Evolutionary conservation across 2,113 vertebrate species (phyloP).

Genomic region (Nibea coibor): DNA sequence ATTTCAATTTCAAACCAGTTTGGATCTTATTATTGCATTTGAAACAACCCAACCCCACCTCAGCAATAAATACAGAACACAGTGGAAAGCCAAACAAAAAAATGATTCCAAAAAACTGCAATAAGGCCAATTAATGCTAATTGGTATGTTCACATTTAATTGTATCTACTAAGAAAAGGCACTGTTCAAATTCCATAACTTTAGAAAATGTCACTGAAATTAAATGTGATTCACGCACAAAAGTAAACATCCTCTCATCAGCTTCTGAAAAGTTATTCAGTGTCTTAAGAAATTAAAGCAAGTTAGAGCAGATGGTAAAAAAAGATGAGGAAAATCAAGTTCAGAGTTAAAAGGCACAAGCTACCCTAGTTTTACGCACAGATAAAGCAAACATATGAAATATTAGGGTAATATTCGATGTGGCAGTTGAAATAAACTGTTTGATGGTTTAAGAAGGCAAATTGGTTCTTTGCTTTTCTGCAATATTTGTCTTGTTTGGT

Average conservation of each 20-base stretch:
- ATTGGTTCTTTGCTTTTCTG: conserved; percentile 1
- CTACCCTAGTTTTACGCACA: conserved; percentile 8
- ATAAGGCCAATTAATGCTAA: conserved; percentile 41
- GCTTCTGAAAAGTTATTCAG: not conserved
- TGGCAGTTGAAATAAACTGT: conserved; percentile 4
- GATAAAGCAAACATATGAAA: not conserved
- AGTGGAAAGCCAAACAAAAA: conserved; percentile 8
- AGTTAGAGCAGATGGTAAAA: not conserved
- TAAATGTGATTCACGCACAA: conserved; percentile 21
- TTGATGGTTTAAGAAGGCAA: conserved; percentile 26
- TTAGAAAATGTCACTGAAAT: conserved; percentile 30
- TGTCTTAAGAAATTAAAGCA: conserved; percentile 20
- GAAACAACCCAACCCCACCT: conserved; percentile 29
- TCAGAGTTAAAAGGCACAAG: conserved; percentile 64
- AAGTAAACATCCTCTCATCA: conserved; percentile 26
- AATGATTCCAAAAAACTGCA: not conserved
- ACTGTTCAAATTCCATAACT: conserved; percentile 54
- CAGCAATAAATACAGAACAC: conserved; percentile 18
- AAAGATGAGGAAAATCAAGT: not conserved
- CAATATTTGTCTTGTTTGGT: not conserved
- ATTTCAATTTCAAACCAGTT: conserved; percentile 28
- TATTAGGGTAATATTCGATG: conserved; percentile 10
- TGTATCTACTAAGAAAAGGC: conserved; percentile 69
- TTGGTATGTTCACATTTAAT: conserved; percentile 43
- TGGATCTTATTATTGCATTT: conserved; percentile 45